Conservation (phyloP, 2,797 vertebrate species). For the Okamejei kenojei region DNA sequence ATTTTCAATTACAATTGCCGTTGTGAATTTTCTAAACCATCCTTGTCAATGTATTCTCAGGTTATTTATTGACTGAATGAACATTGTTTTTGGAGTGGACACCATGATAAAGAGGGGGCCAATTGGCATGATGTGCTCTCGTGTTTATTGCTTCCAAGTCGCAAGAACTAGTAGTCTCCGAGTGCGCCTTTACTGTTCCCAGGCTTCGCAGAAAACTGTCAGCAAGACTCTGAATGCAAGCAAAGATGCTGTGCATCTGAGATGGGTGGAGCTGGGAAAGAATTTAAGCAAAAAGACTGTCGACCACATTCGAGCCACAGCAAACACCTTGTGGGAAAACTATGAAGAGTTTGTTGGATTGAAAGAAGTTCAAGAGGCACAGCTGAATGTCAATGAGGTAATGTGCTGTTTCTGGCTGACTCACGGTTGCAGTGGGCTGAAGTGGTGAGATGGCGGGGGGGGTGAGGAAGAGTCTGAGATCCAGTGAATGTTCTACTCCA, state of each 20-base stretch:
- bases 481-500: background rate
- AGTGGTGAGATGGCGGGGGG: background rate
- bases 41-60: background rate
- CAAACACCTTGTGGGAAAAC: constrained; percentile 77
- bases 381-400: constrained; percentile 86
- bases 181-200: constrained; percentile 17
- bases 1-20: background rate
- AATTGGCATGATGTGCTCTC: constrained; percentile 4
- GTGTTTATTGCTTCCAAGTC: background rate
- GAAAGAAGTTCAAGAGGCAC: constrained; percentile 80
- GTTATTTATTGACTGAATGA: constrained; percentile 6
- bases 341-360: constrained; percentile 94
- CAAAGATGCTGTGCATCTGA: constrained; percentile 41
- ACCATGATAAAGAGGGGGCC: background rate
- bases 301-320: constrained; percentile 52
- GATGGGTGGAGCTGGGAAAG: constrained; percentile 59
- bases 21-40: background rate
- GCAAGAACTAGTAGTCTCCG: background rate
- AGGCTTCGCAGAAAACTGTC: background rate
- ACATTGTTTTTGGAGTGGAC: background rate
- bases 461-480: background rate
- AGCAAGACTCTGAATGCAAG: background rate
- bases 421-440: background rate
- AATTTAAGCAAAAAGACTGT: constrained; percentile 61
- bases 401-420: background rate